These are phyloP conservation scores for Clarias laeviceps DNA, from an alignment of 2,797 vertebrate species.

Conservation along the genomic window DNA sequence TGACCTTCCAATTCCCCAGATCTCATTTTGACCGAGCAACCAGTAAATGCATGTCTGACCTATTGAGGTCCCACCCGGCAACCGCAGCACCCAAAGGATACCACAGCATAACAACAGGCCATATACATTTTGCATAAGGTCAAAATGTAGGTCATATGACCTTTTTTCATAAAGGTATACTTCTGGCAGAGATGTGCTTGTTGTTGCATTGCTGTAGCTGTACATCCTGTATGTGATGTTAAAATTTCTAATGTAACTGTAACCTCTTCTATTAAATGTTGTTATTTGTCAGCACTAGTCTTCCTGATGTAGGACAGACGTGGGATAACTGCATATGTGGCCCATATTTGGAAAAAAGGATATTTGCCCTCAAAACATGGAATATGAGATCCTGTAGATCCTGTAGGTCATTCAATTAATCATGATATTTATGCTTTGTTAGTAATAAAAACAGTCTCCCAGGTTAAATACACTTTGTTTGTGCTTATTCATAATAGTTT, in stretches of 20 bases:
- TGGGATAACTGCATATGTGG: neutral
- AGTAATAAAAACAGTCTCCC: neutral
- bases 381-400: neutral
- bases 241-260: neutral
- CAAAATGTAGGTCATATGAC: neutral
- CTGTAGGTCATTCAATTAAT: neutral
- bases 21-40: too few relatives aligned
- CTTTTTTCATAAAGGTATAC: neutral
- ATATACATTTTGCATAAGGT: neutral
- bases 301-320: neutral
- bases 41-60: too few relatives aligned
- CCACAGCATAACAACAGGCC: neutral
- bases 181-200: neutral
- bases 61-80: too few relatives aligned
- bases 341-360: neutral
- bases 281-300: neutral
- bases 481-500: neutral
- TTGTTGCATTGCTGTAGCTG: neutral
- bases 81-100: neutral
- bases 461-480: neutral
- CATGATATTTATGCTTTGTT: neutral
- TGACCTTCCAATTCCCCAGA: too few relatives aligned
- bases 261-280: neutral
- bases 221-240: neutral
- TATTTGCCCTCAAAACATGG: neutral